Evolutionary conservation across 2,113 vertebrate genomes (phyloP).

Genomic region (Acinonyx jubatus): DNA sequence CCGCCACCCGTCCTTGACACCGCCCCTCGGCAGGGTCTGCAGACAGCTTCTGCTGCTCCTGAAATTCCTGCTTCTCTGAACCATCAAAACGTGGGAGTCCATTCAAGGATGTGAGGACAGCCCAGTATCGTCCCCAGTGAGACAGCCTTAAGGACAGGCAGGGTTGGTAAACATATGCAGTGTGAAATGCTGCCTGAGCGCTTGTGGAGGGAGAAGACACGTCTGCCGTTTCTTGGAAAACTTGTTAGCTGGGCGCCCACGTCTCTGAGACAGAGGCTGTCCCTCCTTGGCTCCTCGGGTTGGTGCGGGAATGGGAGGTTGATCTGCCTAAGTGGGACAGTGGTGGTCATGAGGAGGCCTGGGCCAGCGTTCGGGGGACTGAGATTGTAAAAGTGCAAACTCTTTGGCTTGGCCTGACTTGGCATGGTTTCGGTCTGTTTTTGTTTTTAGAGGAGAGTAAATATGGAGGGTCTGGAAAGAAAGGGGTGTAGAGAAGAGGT

Average conservation of each 20-base stretch:
- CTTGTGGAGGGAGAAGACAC: neutral
- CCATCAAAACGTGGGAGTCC: neutral
- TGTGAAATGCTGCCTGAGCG: neutral
- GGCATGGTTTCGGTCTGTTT: fast-evolving
- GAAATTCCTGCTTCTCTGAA: neutral
- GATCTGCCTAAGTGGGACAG: neutral
- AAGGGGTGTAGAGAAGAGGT: neutral
- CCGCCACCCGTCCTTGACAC: neutral
- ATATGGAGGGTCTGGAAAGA: neutral
- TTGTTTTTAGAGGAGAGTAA: neutral
- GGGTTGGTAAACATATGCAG: neutral
- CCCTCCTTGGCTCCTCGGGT: neutral
- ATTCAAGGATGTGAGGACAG: neutral
- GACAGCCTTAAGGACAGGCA: neutral
- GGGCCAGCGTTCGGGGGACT: fast-evolving
- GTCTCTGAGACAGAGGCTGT: neutral
- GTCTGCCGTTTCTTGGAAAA: neutral
- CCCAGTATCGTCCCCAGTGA: neutral
- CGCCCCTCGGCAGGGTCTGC: neutral
- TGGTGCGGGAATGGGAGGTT: neutral
- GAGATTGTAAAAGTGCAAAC: fast-evolving
- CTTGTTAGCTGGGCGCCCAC: neutral
- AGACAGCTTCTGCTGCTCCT: neutral
- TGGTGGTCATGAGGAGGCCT: neutral
- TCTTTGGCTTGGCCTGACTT: too few species aligned